Percentiles rank a stretch among this genome's conserved stretches.
Evolutionary conservation across 2,797 vertebrate species (phyloP).

Genomic region (Falco berigora): DNA sequence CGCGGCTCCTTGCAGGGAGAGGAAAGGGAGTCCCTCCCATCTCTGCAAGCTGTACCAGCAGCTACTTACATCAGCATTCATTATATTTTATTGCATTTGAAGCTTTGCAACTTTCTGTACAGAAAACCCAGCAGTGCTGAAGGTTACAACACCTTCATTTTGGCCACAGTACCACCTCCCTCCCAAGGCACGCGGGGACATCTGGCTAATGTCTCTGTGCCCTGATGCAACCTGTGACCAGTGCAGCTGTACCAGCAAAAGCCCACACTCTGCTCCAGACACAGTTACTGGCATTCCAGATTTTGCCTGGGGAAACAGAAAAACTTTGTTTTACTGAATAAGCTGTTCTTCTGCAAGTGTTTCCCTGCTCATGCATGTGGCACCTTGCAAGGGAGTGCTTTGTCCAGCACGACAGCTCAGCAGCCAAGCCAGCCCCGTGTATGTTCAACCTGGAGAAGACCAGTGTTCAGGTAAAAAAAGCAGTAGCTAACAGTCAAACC

Average conservation of each 20-base stretch:
- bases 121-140: neutral
- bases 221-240: neutral
- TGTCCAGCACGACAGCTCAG: neutral
- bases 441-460: neutral
- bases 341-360: neutral
- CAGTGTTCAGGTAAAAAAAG: rapidly evolving
- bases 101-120: neutral
- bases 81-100: neutral
- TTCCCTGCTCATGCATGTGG: neutral
- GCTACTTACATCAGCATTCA: neutral
- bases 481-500: neutral
- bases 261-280: neutral
- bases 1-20: neutral
- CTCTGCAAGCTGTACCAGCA: neutral
- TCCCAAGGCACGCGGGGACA: neutral
- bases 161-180: neutral
- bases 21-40: neutral
- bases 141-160: neutral
- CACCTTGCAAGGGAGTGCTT: neutral
- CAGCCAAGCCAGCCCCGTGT: neutral
- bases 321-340: neutral
- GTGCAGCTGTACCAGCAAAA: neutral
- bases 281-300: neutral
- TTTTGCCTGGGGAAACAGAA: neutral
- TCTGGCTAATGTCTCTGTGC: neutral